Conservation (phyloP, 1,140 invertebrate genomes). For the Pogonognathellus flavescens region DNA sequence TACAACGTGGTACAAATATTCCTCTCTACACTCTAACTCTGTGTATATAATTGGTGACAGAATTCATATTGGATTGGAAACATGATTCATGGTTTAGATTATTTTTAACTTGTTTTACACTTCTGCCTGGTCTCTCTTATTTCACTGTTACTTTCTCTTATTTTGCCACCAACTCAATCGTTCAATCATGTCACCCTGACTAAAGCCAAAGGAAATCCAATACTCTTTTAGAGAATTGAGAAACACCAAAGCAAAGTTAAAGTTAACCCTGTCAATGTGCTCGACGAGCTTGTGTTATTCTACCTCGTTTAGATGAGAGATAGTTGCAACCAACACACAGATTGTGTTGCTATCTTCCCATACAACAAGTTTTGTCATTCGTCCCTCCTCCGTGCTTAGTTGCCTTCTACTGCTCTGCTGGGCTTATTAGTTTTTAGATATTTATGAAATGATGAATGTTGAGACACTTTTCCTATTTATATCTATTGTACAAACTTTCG, state of each 20-base stretch:
- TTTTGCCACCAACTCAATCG: slow-evolving; percentile 23
- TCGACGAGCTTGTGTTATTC: slow-evolving; percentile 6
- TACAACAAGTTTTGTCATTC: background rate
- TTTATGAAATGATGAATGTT: slow-evolving; percentile 43
- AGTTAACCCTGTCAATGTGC: background rate
- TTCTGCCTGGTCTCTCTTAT: slow-evolving; percentile 20
- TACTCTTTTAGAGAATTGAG: background rate
- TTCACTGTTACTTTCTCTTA: slow-evolving; percentile 10
- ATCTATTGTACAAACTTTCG: slow-evolving; percentile 34
- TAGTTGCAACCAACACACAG: background rate
- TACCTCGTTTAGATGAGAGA: slow-evolving; percentile 22
- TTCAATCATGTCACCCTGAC: slow-evolving; percentile 27
- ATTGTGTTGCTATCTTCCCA: background rate
- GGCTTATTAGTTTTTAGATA: slow-evolving; percentile 37
- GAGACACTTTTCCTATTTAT: slow-evolving; percentile 39
- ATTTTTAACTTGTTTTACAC: slow-evolving; percentile 40
- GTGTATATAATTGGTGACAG: slow-evolving; percentile 21
- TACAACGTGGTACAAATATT: too few species aligned
- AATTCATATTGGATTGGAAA: slow-evolving; percentile 30
- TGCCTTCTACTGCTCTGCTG: background rate
- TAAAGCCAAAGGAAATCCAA: background rate
- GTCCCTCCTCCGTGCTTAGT: background rate
- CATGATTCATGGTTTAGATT: slow-evolving; percentile 33
- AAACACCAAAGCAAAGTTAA: background rate
- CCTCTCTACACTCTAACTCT: background rate